Percentiles rank a stretch among this genome's conserved stretches.
Conservation (phyloP, 2,888 invertebrate genomes). For the Sminthurides aquaticus region DNA sequence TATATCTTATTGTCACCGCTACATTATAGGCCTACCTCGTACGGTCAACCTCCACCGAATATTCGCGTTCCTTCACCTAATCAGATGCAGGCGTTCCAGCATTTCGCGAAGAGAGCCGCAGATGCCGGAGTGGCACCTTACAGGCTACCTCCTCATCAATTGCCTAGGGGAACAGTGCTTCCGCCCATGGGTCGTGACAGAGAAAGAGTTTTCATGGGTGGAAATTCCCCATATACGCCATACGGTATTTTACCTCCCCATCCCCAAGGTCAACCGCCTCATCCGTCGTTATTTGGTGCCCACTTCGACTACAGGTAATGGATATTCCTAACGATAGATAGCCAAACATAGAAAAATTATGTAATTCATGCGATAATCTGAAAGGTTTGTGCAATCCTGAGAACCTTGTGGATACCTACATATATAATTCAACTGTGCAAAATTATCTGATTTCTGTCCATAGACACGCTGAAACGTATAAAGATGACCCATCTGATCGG, state of each 20-base stretch:
- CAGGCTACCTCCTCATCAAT: slow-evolving; percentile 15
- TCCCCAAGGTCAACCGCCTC: slow-evolving; percentile 32
- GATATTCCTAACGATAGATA: too few species aligned
- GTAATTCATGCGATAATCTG: too few species aligned
- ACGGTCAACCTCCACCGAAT: slow-evolving; percentile 26
- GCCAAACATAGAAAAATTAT: not conserved
- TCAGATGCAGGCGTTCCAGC: slow-evolving; percentile 39
- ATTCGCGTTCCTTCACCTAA: slow-evolving; percentile 40
- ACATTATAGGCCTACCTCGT: slow-evolving; percentile 6
- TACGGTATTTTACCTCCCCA: slow-evolving; percentile 38
- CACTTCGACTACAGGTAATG: slow-evolving; percentile 41
- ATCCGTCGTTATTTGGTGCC: slow-evolving; percentile 27
- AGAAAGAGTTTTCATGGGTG: slow-evolving; percentile 32
- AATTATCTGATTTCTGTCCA: slow-evolving; percentile 9
- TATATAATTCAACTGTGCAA: not conserved
- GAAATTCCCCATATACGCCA: slow-evolving; percentile 27
- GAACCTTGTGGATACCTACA: too few species aligned
- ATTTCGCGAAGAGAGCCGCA: slow-evolving; percentile 34
- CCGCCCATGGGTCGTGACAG: slow-evolving; percentile 23
- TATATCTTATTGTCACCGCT: too few species aligned
- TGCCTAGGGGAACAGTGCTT: slow-evolving; percentile 21
- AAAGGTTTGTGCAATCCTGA: too few species aligned
- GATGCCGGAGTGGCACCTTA: slow-evolving; percentile 15
- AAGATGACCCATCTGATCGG: slow-evolving; percentile 27
- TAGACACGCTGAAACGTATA: slow-evolving; percentile 30